Evolutionary conservation across 2,797 vertebrate species (phyloP), one percentile per base, ranked within the genome.

Genomic region (Urocyon cinereoargenteus): DNA sequence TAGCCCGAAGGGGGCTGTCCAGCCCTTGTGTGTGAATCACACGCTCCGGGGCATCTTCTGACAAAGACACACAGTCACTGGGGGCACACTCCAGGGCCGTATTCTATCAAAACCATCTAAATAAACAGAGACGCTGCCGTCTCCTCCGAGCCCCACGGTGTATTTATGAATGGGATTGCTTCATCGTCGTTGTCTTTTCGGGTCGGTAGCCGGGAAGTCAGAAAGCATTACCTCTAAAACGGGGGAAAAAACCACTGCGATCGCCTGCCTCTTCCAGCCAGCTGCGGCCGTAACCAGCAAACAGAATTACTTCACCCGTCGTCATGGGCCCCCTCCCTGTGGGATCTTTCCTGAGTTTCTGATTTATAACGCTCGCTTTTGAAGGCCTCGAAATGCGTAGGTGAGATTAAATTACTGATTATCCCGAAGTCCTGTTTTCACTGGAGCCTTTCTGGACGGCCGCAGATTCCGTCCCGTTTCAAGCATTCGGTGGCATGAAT

Each of bases 401-500:
- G 98, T 98, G 98, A 98, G 97, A 97, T 98, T 98, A 97, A 98
- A 98, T 94, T 95, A 98, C 96, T 22, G 89, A 97, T 98, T 97
- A 88, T 95, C 97, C 97, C 0, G 0, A 88, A 97, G 97, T 97
- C 93, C 97, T 98, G 98, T 98, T 98, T 98, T 98, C 98, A 91
- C 97, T 82, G 97, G 94, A 98, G 98, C 78, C 98, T 97, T 98
- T 98, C 98, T 28, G 98, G 98, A 97, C 95, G 97, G 98, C 97
- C 97, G 98, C 98, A 98, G 98, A 97, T 98, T 98, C 98, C 92
- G 96, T 98, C 98, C 98, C 96, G 95, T 98, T 98, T 97, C 98
- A 98, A 99, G 98, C 98, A 84, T 98, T 98, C 98, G 98, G 98
- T 98, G 98, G 99, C 99, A 98, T 98, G 99, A 99, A 99, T 99